Conservation (phyloP, 2,797 vertebrate species). For the Percopsis omiscomaycus region DNA sequence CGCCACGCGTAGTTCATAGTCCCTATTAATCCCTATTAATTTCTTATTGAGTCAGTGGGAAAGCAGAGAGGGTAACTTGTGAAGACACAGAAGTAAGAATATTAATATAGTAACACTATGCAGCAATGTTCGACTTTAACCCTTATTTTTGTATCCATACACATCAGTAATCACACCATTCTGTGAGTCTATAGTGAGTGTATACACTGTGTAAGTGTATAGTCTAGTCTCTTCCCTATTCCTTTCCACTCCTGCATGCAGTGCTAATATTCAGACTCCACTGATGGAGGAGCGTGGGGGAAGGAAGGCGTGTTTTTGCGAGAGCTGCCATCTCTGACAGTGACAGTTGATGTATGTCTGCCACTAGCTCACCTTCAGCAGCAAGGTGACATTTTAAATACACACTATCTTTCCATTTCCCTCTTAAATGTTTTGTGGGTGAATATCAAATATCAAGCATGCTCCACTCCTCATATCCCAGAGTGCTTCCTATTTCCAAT, state of each 20-base stretch:
- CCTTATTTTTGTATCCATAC: too few relatives aligned
- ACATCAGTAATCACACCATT: too few relatives aligned
- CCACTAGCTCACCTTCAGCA: conserved; percentile 69
- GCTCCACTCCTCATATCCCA: conserved; percentile 35
- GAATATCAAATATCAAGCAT: conserved; percentile 53
- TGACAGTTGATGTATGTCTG: conserved; percentile 72
- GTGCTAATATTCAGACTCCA: conserved; percentile 29
- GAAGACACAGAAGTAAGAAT: too few relatives aligned
- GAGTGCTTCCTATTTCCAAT: conserved; percentile 26
- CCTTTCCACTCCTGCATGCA: conserved; percentile 19
- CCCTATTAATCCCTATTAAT: neutral
- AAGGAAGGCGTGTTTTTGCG: conserved; percentile 57
- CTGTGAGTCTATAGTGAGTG: too few relatives aligned
- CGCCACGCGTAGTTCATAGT: too few relatives aligned
- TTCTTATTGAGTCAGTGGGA: neutral
- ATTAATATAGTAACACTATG: too few relatives aligned
- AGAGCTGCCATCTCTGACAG: conserved; percentile 74
- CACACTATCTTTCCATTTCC: conserved; percentile 60
- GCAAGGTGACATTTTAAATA: conserved; percentile 77
- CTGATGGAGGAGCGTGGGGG: conserved; percentile 35
- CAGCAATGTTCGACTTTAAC: too few relatives aligned
- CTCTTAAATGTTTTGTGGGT: conserved; percentile 57
- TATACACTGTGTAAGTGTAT: neutral
- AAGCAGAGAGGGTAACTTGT: neutral
- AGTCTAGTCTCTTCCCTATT: conserved; percentile 8